Conservation (phyloP, 1,140 invertebrate genomes). For the Diabrotica undecimpunctata region DNA sequence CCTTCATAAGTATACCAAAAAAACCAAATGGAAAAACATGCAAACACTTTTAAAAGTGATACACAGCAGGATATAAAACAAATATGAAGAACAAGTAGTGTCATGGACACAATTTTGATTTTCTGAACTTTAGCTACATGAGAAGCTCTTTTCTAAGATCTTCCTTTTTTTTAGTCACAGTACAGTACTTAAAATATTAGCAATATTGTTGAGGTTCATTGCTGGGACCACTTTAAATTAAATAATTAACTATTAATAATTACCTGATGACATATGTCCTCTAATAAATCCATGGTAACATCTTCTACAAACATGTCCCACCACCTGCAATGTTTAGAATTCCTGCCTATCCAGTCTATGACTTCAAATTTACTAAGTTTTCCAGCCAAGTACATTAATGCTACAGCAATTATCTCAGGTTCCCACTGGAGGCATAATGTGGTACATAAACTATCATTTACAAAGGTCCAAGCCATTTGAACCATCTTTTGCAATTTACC, state of each 20-base stretch:
- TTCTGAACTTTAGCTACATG: too few species aligned
- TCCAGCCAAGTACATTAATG: slow-evolving; percentile 93
- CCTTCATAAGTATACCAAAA: too few species aligned
- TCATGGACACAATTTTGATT: too few species aligned
- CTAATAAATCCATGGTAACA: slow-evolving; percentile 90
- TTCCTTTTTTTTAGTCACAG: too few species aligned
- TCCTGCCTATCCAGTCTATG: slow-evolving; percentile 84
- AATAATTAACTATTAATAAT: neutral
- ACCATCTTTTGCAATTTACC: slow-evolving; percentile 93
- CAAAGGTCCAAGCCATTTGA: slow-evolving; percentile 99
- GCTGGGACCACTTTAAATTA: too few species aligned
- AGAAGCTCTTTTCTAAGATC: too few species aligned
- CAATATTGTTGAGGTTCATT: too few species aligned
- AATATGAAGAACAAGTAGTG: too few species aligned
- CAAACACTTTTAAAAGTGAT: too few species aligned
- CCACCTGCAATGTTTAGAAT: slow-evolving; percentile 82
- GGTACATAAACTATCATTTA: slow-evolving; percentile 97
- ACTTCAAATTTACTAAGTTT: slow-evolving; percentile 95
- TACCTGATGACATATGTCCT: slow-evolving; percentile 96
- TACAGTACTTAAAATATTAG: too few species aligned
- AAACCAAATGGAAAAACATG: too few species aligned
- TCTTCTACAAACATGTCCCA: slow-evolving; percentile 98
- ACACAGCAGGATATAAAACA: too few species aligned
- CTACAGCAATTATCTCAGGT: slow-evolving; percentile 97
- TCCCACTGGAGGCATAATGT: slow-evolving; percentile 98